Conservation (phyloP, 2,113 vertebrate species). For the Mormoops blainvillei region DNA sequence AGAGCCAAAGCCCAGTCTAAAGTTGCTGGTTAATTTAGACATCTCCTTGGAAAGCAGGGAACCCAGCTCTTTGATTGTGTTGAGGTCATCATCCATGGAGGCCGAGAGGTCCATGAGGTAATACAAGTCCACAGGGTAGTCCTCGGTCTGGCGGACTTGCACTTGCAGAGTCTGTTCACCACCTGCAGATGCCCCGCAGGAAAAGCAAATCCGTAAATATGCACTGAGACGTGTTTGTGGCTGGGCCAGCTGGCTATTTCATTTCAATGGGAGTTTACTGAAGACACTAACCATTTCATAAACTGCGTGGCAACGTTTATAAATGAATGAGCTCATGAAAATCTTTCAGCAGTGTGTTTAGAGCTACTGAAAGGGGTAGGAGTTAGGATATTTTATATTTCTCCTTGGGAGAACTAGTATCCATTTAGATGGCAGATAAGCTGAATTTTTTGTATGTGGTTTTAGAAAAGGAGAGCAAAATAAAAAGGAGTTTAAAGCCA, state of each 20-base stretch:
- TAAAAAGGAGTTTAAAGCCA: slow-evolving; percentile 25
- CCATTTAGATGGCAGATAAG: slow-evolving; percentile 62
- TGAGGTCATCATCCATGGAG: slow-evolving; percentile 94
- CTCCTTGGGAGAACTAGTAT: slow-evolving; percentile 43
- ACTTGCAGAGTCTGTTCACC: slow-evolving; percentile 90
- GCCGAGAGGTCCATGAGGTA: slow-evolving; percentile 99
- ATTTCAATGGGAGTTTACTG: slow-evolving; percentile 13
- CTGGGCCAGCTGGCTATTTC: neutral
- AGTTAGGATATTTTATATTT: slow-evolving; percentile 48
- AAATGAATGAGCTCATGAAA: neutral
- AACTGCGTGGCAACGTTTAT: neutral
- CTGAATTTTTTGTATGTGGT: neutral
- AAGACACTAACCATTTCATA: slow-evolving; percentile 18
- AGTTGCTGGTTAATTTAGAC: slow-evolving; percentile 95
- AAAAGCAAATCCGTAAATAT: slow-evolving; percentile 42
- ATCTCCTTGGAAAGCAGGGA: slow-evolving; percentile 93
- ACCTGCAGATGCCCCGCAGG: slow-evolving; percentile 71
- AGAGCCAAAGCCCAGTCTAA: slow-evolving; percentile 95
- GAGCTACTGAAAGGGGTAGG: slow-evolving; percentile 27
- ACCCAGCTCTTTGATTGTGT: slow-evolving; percentile 92
- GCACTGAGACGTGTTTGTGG: neutral
- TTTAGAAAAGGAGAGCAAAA: slow-evolving; percentile 42
- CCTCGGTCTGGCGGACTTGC: slow-evolving; percentile 91
- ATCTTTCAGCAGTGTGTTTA: neutral
- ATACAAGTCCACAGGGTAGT: slow-evolving; percentile 97